Evolutionary conservation across 2,113 vertebrate genomes (phyloP).

Genomic region (Danio rerio): DNA sequence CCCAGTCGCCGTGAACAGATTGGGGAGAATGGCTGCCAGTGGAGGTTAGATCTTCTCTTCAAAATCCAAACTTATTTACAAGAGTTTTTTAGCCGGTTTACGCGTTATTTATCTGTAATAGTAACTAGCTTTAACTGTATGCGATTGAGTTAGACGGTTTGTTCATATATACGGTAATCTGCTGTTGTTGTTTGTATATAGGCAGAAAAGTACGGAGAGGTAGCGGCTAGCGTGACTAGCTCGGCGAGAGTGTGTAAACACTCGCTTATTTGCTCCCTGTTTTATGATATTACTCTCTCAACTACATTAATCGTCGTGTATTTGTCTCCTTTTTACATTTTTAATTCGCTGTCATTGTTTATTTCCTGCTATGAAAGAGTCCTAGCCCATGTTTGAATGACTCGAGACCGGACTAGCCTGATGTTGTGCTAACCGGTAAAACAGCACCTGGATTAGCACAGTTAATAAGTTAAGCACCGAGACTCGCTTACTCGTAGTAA

Average conservation of each 20-base stretch:
- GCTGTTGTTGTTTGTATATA: slow-evolving; percentile 3
- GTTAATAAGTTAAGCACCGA: slow-evolving; percentile 29
- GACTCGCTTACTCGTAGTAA: not conserved
- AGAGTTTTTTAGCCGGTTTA: slow-evolving; percentile 53
- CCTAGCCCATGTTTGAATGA: not conserved
- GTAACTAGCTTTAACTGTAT: not conserved
- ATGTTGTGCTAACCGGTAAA: slow-evolving; percentile 36
- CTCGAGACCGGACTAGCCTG: slow-evolving; percentile 17
- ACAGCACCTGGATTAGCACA: slow-evolving; percentile 32
- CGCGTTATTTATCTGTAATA: not conserved
- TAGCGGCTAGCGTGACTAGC: slow-evolving; percentile 29
- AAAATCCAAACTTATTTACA: slow-evolving; percentile 49
- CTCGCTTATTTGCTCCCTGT: not conserved
- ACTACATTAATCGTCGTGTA: not conserved
- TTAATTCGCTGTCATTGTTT: not conserved
- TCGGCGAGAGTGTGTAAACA: slow-evolving; percentile 40
- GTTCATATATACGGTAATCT: not conserved
- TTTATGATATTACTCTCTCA: not conserved
- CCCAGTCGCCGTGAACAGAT: slow-evolving; percentile 75
- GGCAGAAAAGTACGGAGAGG: slow-evolving; percentile 32
- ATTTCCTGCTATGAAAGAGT: not conserved
- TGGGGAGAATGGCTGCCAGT: slow-evolving; percentile 95
- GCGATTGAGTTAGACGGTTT: not conserved
- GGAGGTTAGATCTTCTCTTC: slow-evolving; percentile 86
- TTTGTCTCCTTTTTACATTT: not conserved